Conservation (phyloP, 2,113 vertebrate genomes). For the Mustela lutreola region DNA sequence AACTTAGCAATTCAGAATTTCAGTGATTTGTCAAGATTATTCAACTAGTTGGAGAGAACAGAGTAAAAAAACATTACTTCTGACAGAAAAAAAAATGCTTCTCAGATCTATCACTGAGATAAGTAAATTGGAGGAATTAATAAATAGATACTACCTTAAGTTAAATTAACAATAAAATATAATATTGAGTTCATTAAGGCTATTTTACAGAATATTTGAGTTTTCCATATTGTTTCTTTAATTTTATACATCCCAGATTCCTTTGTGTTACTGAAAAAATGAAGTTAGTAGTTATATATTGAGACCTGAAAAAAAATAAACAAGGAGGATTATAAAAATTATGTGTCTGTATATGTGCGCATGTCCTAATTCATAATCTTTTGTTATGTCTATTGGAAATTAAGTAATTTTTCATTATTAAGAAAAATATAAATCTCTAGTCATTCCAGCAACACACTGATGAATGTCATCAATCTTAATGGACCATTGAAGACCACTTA, state of each 20-base stretch:
- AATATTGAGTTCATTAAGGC: background rate
- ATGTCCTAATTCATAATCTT: constrained; percentile 51
- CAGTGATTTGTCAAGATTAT: background rate
- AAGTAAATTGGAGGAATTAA: background rate
- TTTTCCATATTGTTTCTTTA: background rate
- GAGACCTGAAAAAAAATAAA: background rate
- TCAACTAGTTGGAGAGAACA: background rate
- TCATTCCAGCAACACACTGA: constrained; percentile 30
- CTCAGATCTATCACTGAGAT: background rate
- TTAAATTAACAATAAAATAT: constrained; percentile 12
- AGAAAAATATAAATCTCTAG: constrained; percentile 30
- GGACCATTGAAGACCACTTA: constrained; percentile 35
- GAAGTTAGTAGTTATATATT: background rate
- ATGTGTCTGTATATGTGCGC: background rate
- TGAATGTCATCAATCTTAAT: constrained; percentile 58
- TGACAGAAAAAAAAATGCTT: background rate
- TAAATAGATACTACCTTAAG: background rate
- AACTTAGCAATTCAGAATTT: background rate
- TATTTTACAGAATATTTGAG: background rate
- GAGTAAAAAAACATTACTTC: background rate
- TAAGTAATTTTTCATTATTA: constrained; percentile 60
- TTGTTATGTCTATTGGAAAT: constrained; percentile 3
- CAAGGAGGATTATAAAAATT: background rate
- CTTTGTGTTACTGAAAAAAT: background rate
- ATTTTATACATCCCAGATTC: background rate